A percentile compares a stretch with the other conserved stretches of the same genome.
Evolutionary conservation across 2,113 vertebrate genomes (phyloP).

Genomic region (Calonectris borealis): DNA sequence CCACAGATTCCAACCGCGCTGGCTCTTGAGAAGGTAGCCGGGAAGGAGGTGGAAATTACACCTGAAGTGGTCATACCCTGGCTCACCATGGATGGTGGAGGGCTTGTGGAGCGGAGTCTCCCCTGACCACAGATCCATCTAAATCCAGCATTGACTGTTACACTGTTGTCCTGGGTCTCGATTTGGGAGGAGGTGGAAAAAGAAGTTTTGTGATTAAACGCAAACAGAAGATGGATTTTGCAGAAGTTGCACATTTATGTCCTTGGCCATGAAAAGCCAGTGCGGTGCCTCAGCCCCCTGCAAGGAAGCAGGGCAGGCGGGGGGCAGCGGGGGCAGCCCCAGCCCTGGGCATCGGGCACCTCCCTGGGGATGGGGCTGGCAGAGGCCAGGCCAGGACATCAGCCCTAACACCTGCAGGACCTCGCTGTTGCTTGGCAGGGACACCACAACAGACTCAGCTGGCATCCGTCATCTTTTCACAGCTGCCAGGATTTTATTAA

Average conservation of each 20-base stretch:
- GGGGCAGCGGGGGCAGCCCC: neutral
- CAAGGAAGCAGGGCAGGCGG: accelerated
- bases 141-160: neutral
- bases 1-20: neutral
- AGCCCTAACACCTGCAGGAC: neutral
- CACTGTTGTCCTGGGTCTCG: neutral
- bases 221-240: neutral
- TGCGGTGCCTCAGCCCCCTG: neutral
- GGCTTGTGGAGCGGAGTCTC: neutral
- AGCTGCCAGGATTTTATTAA: neutral
- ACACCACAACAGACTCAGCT: neutral
- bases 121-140: neutral
- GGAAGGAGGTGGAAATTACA: neutral
- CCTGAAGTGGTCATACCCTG: neutral
- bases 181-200: neutral
- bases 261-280: neutral
- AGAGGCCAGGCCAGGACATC: neutral
- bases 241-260: neutral
- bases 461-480: neutral
- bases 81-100: neutral
- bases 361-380: neutral
- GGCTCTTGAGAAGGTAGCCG: neutral
- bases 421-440: neutral
- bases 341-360: neutral
- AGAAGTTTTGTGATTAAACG: neutral